Evolutionary conservation across 2,113 vertebrate genomes (phyloP).

Genomic region (Heterotis niloticus): DNA sequence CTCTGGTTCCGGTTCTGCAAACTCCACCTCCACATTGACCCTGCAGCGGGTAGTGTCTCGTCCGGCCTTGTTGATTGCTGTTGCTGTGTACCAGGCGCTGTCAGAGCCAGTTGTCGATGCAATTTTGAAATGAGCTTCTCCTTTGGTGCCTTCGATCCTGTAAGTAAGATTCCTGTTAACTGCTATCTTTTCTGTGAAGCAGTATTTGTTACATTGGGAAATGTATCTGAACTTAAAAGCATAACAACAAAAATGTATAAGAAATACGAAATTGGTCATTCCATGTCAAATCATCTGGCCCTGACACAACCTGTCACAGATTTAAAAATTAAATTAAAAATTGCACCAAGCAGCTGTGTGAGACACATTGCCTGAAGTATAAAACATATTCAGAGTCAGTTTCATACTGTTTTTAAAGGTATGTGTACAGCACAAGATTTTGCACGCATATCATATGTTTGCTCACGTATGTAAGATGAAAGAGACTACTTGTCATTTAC

Average conservation of each 20-base stretch:
- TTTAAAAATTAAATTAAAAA: background rate
- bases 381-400: too few species aligned
- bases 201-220: background rate
- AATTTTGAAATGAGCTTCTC: constrained; percentile 87
- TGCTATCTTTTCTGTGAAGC: background rate
- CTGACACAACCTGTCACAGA: background rate
- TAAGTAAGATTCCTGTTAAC: background rate
- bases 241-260: background rate
- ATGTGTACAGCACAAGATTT: too few species aligned
- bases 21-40: constrained; percentile 90
- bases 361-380: too few species aligned
- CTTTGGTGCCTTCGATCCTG: constrained; percentile 91
- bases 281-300: background rate
- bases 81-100: constrained; percentile 97
- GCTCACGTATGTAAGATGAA: too few species aligned
- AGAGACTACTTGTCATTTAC: too few species aligned
- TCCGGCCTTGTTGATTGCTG: constrained; percentile 95
- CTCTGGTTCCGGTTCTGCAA: constrained; percentile 80
- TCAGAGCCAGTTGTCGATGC: constrained; percentile 78
- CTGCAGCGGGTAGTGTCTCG: constrained; percentile 94
- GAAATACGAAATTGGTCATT: background rate
- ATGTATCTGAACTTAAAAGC: constrained; percentile 6
- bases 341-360: background rate
- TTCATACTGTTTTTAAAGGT: too few species aligned
- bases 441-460: too few species aligned